Conservation (phyloP, 2,888 invertebrate genomes). For the Cyrtodaria siliqua region DNA sequence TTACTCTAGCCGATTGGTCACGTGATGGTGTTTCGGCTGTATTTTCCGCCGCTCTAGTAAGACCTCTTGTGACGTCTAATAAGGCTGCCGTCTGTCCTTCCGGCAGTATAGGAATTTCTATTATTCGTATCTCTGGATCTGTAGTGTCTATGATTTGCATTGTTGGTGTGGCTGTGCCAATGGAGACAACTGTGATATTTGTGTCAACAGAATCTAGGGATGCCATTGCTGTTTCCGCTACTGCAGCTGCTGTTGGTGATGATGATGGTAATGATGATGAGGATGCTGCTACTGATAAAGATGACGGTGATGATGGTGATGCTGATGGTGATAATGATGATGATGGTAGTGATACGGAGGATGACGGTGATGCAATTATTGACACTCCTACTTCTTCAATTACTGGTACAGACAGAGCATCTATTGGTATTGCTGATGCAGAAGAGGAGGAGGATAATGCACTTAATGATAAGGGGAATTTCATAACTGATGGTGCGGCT, state of each 20-base stretch:
- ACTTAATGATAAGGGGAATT: too few relatives aligned
- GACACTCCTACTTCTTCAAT: too few relatives aligned
- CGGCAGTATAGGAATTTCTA: slow-evolving; percentile 49
- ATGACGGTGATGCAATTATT: too few relatives aligned
- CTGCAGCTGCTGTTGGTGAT: slow-evolving; percentile 1
- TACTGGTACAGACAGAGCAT: too few relatives aligned
- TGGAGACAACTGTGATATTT: neutral
- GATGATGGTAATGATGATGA: slow-evolving; percentile 10
- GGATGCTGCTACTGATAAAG: slow-evolving; percentile 1
- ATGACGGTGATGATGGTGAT: too few relatives aligned
- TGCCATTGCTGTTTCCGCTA: neutral
- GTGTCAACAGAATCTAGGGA: neutral
- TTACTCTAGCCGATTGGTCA: too few relatives aligned
- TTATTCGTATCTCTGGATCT: slow-evolving; percentile 36
- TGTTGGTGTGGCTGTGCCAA: neutral
- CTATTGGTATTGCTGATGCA: too few relatives aligned
- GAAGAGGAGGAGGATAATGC: too few relatives aligned
- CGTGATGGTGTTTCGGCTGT: too few relatives aligned
- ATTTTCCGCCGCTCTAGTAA: too few relatives aligned
- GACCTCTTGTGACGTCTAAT: slow-evolving; percentile 13
- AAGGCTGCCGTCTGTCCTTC: slow-evolving; percentile 54
- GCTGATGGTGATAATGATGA: too few relatives aligned
- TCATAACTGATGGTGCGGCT: neutral
- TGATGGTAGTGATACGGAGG: too few relatives aligned
- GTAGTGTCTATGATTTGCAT: neutral